Evolutionary conservation across 2,113 vertebrate genomes (phyloP).

Genomic region (Mesitornis unicolor): DNA sequence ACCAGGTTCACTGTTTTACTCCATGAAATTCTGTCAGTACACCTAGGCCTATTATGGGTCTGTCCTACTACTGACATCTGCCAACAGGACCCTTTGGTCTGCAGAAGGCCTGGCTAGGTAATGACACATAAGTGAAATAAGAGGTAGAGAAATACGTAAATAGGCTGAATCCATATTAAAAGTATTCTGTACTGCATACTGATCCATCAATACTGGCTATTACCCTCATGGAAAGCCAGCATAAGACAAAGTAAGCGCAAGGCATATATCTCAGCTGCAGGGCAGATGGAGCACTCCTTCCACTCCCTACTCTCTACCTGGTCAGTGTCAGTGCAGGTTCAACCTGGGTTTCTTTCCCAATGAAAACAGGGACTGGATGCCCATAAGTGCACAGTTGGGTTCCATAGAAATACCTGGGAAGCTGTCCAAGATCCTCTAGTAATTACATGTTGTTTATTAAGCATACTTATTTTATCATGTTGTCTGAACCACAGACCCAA

Average conservation of each 20-base stretch:
- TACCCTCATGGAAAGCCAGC: neutral
- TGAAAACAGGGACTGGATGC: neutral
- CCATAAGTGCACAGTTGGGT: accelerated
- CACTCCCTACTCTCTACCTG: neutral
- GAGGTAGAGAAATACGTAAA: accelerated
- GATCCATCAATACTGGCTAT: neutral
- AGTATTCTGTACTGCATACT: neutral
- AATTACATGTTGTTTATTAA: neutral
- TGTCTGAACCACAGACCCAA: neutral
- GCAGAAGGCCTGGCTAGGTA: neutral
- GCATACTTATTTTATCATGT: neutral
- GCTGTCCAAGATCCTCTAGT: neutral
- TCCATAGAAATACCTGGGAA: neutral
- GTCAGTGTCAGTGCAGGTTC: neutral
- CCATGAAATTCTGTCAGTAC: accelerated
- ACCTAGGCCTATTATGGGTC: accelerated
- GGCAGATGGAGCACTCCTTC: neutral
- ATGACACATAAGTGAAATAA: accelerated
- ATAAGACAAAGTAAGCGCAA: accelerated
- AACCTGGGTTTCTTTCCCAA: accelerated
- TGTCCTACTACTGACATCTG: neutral
- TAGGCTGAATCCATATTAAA: neutral
- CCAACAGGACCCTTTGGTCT: neutral
- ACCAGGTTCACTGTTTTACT: too few species aligned
- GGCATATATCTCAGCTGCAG: neutral